These are phyloP conservation scores for Sclerurus mexicanus DNA, from an alignment of 2,113 vertebrate genomes.

Conservation along the genomic window DNA sequence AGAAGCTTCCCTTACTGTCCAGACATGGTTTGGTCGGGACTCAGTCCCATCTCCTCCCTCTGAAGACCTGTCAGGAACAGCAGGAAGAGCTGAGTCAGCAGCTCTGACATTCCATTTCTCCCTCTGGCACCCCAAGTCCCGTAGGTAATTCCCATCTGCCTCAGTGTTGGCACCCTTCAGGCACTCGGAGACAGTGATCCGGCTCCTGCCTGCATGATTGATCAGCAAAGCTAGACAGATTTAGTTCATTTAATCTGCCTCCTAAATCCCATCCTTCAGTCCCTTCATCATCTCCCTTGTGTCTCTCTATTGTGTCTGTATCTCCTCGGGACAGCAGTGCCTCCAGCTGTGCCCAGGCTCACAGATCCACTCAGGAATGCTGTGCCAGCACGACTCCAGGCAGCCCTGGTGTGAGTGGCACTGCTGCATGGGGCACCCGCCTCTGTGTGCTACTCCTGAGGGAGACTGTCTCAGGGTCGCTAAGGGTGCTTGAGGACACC, in stretches of 20 bases:
- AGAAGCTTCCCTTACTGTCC: neutral
- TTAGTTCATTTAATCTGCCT: slow-evolving; percentile 44
- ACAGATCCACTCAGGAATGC: neutral
- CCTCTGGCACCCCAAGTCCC: neutral
- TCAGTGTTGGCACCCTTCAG: neutral
- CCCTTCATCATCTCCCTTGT: neutral
- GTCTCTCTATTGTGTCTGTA: neutral
- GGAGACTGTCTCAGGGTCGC: neutral
- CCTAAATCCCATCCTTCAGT: slow-evolving; percentile 32
- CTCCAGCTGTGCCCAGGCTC: neutral
- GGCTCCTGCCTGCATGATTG: slow-evolving; percentile 1
- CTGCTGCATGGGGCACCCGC: neutral
- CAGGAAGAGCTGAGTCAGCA: neutral
- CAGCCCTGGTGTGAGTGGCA: neutral
- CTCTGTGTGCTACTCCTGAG: neutral
- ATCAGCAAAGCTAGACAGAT: slow-evolving; percentile 36
- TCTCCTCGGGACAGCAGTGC: neutral
- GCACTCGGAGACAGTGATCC: neutral
- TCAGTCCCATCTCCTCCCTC: neutral
- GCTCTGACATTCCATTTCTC: neutral
- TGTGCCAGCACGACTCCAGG: rapidly evolving
- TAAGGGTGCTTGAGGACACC: neutral
- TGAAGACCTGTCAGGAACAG: rapidly evolving
- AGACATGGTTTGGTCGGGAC: rapidly evolving
- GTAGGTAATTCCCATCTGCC: neutral